phyloP scores from a whole-genome alignment of 1,140 invertebrate species.

The Drosophila novamexicana region DNA sequence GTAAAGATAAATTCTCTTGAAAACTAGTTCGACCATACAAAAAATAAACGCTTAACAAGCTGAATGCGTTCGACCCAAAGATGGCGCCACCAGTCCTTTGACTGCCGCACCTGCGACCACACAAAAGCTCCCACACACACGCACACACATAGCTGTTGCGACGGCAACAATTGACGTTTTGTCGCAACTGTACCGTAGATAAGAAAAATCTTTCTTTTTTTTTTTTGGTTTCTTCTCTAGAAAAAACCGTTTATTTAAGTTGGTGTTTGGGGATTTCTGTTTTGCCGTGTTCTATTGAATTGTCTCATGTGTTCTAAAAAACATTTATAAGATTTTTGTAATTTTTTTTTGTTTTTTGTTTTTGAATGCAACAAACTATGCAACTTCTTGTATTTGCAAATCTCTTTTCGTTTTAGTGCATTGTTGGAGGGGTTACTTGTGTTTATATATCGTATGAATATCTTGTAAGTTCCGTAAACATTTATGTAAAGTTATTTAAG shows the following conservation, averaged over 20 bases:
- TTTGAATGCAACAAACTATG: slow-evolving; percentile 43
- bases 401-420: slow-evolving; percentile 6
- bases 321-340: slow-evolving; percentile 15
- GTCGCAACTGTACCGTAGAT: slow-evolving; percentile 32
- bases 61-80: not conserved
- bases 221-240: slow-evolving; percentile 75
- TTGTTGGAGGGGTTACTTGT: slow-evolving; percentile 35
- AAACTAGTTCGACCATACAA: not conserved
- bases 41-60: not conserved
- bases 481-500: slow-evolving; percentile 28
- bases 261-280: slow-evolving; percentile 27
- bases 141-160: slow-evolving; percentile 1
- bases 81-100: slow-evolving; percentile 30
- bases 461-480: slow-evolving; percentile 21
- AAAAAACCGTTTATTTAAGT: slow-evolving; percentile 75
- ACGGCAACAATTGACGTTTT: slow-evolving; percentile 21
- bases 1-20: not conserved
- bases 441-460: slow-evolving; percentile 25
- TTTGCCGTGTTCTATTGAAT: slow-evolving; percentile 48
- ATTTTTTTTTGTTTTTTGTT: slow-evolving; percentile 11
- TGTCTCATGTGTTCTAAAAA: slow-evolving; percentile 37
- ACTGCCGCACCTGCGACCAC: slow-evolving; percentile 9
- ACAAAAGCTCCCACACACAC: slow-evolving; percentile 11
- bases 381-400: slow-evolving; percentile 10
- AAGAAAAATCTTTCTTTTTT: slow-evolving; percentile 28